Percentiles rank a stretch among this genome's conserved stretches.
These are phyloP conservation scores for Sesia bembeciformis DNA, from an alignment of 2,888 invertebrate genomes.

Conservation along the genomic window DNA sequence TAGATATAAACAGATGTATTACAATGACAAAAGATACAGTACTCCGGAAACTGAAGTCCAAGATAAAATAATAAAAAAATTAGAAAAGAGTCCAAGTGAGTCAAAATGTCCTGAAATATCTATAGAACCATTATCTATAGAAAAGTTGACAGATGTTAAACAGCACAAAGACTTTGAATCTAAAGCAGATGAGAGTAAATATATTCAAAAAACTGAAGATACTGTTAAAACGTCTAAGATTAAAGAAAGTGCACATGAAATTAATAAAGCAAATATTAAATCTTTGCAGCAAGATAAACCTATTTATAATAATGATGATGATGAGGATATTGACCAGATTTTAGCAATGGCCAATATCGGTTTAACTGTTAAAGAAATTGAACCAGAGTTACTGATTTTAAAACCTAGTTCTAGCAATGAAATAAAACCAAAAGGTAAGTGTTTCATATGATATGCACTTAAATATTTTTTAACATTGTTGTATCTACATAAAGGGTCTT, in stretches of 20 bases:
- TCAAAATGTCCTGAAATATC: not conserved
- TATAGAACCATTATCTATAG: not conserved
- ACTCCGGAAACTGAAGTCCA: slow-evolving; percentile 44
- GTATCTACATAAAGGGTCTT: too few relatives aligned
- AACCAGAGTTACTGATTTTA: too few relatives aligned
- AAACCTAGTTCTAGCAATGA: too few relatives aligned
- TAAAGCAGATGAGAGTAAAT: too few relatives aligned
- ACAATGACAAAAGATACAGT: slow-evolving; percentile 41
- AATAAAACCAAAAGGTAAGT: too few relatives aligned
- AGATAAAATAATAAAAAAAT: slow-evolving; percentile 31
- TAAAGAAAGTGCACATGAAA: not conserved
- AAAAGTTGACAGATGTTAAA: not conserved
- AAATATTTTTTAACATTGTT: too few relatives aligned
- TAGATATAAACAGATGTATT: slow-evolving; percentile 57
- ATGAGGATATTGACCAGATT: not conserved
- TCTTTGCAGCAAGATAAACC: too few relatives aligned
- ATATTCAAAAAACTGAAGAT: not conserved
- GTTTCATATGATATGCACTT: too few relatives aligned
- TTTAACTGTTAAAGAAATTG: too few relatives aligned
- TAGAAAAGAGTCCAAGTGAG: slow-evolving; percentile 16
- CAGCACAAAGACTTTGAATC: too few relatives aligned
- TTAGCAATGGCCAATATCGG: too few relatives aligned
- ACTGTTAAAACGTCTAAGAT: not conserved
- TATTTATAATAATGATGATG: slow-evolving; percentile 4
- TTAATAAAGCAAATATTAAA: not conserved